Base-by-base conservation (phyloP, 2,888 invertebrate genomes). In the Helleia helle region DNA sequence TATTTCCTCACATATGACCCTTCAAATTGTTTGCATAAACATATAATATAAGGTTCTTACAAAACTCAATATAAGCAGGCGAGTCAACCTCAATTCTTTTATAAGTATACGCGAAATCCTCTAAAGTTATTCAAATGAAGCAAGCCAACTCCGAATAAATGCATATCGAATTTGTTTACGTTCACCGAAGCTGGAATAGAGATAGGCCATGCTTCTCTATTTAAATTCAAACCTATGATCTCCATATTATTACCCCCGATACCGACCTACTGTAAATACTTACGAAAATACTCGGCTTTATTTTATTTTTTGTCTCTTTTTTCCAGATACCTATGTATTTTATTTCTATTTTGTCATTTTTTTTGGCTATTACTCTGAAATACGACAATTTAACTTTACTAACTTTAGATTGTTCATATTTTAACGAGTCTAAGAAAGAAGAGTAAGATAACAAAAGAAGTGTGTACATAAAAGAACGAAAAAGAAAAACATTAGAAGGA, bases 131-230 rank as follows among this genome's bases (percentile, higher is more conserved):
- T 76, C 69, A 80, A 79, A 80, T 79, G 70, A 74, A 62, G 60
- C 56, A 50, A 63, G 64, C 69, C 65, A 62, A 65, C 61, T 68
- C 64, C 52, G 81, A 71, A 83, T 83, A 83, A 80, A 83, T 83
- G 73, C 75, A 80, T 81, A 76, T 74, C 71, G 75, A 79, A 79
- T 81, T 67, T 81, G 80, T 80, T 81, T 81, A 76, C 77, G 72
- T 70, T 66, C 65, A 62, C 69, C 59, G 61, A 70, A 69, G 71
- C 69, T 65, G 66, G 65, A 64, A 71, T 65, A 50, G 55, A 67
- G 58, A 64, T 62, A 60, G 71, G 63, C 70, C 65, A 74, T 71
- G 72, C 63, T 22, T 69, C 70, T 62, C 54, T 70, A 77, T 79
- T 80, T 74, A 79, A 74, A 75, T 77, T 72, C 58, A 53, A 53